Evolutionary conservation across 2,797 vertebrate species (phyloP).

Genomic region (Allobates femoralis): DNA sequence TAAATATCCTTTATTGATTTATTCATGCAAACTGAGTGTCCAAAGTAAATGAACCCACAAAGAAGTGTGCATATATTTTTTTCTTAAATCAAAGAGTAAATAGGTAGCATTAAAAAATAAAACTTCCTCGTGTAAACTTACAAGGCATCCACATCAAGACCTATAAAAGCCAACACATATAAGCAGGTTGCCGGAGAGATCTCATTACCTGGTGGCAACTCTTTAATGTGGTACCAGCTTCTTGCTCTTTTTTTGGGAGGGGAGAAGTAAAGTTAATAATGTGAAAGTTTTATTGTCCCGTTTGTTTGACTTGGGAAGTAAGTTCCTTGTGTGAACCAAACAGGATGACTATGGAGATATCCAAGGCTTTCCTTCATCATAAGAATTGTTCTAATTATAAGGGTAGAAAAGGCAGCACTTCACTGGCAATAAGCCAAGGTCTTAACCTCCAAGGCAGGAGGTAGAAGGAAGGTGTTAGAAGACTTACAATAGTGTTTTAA

Average conservation of each 20-base stretch:
- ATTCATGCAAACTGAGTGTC: no score
- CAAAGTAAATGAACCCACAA: no score
- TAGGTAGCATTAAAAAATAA: neutral
- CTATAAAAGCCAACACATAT: conserved; percentile 67
- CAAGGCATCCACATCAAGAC: neutral
- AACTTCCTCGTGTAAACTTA: conserved; percentile 12
- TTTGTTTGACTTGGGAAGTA: conserved; percentile 76
- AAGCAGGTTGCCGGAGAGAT: conserved; percentile 73
- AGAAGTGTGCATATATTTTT: no score
- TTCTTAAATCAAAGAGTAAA: conserved; percentile 36
- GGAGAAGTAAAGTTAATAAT: conserved; percentile 87
- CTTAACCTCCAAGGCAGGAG: conserved; percentile 76
- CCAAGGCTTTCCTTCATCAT: conserved; percentile 87
- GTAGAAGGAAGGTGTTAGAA: conserved; percentile 78
- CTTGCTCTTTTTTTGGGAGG: conserved; percentile 73
- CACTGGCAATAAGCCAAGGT: conserved; percentile 74
- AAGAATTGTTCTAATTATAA: conserved; percentile 84
- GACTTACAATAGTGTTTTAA: conserved; percentile 73
- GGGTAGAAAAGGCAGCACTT: conserved; percentile 72
- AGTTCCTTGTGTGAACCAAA: conserved; percentile 77
- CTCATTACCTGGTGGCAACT: conserved; percentile 86
- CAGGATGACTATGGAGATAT: conserved; percentile 74
- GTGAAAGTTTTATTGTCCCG: conserved; percentile 86
- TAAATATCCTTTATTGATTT: no score
- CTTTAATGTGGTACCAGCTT: conserved; percentile 83